A percentile compares a stretch with the other conserved stretches of the same genome.
phyloP scores from a whole-genome alignment of 2,113 vertebrate genomes.

The Oxyruncus cristatus region DNA sequence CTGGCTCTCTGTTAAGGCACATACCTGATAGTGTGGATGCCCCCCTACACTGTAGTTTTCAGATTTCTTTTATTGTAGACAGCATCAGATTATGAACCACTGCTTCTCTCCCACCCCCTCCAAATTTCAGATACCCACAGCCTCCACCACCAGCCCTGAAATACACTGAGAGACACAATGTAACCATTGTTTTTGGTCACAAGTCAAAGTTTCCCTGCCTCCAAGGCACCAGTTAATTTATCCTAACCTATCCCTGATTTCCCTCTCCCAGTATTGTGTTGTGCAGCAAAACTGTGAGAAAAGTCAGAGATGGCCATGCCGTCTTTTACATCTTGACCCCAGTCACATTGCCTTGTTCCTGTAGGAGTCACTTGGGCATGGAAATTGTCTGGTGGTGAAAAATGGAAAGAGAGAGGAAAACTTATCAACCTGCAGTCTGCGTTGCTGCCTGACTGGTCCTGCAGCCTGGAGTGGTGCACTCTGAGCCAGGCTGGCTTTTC shows the following conservation, averaged over 20 bases:
- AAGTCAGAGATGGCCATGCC: background rate
- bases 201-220: background rate
- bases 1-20: background rate
- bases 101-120: rapidly evolving
- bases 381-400: background rate
- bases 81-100: background rate
- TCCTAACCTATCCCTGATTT: background rate
- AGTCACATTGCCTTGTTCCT: background rate
- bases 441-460: rapidly evolving
- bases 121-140: background rate
- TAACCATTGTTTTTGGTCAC: background rate
- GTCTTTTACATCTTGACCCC: background rate
- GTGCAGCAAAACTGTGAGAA: background rate
- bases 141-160: background rate
- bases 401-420: background rate
- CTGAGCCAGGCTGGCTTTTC: background rate
- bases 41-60: background rate
- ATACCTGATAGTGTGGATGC: background rate
- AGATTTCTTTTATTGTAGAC: background rate
- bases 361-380: background rate
- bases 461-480: rapidly evolving
- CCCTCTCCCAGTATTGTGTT: background rate
- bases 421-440: rapidly evolving
- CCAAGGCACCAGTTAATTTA: background rate
- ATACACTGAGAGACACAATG: background rate